Conservation (phyloP, 1,140 invertebrate species). For the Drosophila mauritiana region DNA sequence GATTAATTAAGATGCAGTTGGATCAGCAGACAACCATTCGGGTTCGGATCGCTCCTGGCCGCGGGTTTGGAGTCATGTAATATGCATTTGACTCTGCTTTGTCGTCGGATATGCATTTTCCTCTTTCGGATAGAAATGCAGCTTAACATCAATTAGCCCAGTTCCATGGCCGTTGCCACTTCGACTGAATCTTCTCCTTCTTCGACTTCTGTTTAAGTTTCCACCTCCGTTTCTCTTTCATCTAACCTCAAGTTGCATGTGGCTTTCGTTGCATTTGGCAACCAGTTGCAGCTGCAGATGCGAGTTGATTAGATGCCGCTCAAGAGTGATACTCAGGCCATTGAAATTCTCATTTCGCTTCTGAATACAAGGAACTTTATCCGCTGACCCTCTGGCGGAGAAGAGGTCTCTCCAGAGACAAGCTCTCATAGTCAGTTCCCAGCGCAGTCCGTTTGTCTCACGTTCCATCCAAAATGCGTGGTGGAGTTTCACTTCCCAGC, state of each 20-base stretch:
- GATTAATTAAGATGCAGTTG: slow-evolving; percentile 73
- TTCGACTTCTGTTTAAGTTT: slow-evolving; percentile 24
- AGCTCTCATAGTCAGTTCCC: slow-evolving; percentile 45
- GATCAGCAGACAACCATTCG: slow-evolving; percentile 38
- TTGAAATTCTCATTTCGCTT: slow-evolving; percentile 78
- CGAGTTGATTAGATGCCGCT: slow-evolving; percentile 18
- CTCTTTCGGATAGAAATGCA: slow-evolving; percentile 76
- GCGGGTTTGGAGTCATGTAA: slow-evolving; percentile 48
- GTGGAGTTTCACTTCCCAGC: slow-evolving; percentile 62
- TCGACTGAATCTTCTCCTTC: slow-evolving; percentile 39
- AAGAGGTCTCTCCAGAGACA: neutral
- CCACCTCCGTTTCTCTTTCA: slow-evolving; percentile 31
- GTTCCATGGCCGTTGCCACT: slow-evolving; percentile 75
- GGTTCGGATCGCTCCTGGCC: slow-evolving; percentile 11
- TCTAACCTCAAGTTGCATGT: slow-evolving; percentile 60
- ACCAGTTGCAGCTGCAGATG: slow-evolving; percentile 40
- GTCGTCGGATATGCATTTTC: slow-evolving; percentile 47
- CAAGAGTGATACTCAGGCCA: slow-evolving; percentile 49
- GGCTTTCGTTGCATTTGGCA: slow-evolving; percentile 77
- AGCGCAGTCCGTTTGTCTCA: slow-evolving; percentile 65
- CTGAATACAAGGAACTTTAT: slow-evolving; percentile 45
- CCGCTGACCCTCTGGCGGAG: slow-evolving; percentile 30
- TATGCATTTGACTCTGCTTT: slow-evolving; percentile 41
- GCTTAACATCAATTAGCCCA: slow-evolving; percentile 83
- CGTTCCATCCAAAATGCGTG: slow-evolving; percentile 77